phyloP scores from a whole-genome alignment of 1,140 invertebrate species.

The Coboldia fuscipes region DNA sequence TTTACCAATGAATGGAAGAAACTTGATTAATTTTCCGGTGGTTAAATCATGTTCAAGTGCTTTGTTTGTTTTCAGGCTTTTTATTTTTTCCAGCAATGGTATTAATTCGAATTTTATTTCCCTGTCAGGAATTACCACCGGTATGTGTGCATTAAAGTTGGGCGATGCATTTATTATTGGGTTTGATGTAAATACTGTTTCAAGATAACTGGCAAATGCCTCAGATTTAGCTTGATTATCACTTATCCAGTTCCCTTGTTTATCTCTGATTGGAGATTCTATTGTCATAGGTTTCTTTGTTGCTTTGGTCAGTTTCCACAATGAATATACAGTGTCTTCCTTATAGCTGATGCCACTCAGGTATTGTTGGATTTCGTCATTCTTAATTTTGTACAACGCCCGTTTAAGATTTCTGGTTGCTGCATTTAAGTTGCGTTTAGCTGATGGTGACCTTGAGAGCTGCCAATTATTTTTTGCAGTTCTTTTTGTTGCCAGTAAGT shows the following conservation, averaged over 20 bases:
- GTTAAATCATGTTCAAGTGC: background rate
- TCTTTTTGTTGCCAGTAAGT: background rate
- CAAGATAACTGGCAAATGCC: too few relatives aligned
- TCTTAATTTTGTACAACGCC: background rate
- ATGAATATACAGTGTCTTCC: too few relatives aligned
- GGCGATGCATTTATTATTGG: too few relatives aligned
- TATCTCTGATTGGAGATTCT: background rate
- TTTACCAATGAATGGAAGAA: background rate
- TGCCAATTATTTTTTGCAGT: background rate
- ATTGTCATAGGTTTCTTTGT: background rate
- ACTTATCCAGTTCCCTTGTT: background rate
- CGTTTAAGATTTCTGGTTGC: background rate
- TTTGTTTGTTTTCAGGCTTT: too few relatives aligned
- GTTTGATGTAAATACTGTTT: too few relatives aligned
- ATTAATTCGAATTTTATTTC: too few relatives aligned
- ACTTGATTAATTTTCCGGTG: background rate
- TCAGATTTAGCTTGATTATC: too few relatives aligned
- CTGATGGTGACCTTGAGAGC: background rate
- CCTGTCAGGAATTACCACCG: too few relatives aligned
- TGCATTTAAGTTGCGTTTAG: background rate
- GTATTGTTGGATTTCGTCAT: background rate
- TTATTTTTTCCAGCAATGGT: too few relatives aligned
- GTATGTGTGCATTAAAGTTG: too few relatives aligned
- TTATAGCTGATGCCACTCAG: background rate
- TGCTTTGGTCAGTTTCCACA: background rate